Base-by-base conservation (phyloP, 2,797 vertebrate species). In the Sandelia bainsii region DNA sequence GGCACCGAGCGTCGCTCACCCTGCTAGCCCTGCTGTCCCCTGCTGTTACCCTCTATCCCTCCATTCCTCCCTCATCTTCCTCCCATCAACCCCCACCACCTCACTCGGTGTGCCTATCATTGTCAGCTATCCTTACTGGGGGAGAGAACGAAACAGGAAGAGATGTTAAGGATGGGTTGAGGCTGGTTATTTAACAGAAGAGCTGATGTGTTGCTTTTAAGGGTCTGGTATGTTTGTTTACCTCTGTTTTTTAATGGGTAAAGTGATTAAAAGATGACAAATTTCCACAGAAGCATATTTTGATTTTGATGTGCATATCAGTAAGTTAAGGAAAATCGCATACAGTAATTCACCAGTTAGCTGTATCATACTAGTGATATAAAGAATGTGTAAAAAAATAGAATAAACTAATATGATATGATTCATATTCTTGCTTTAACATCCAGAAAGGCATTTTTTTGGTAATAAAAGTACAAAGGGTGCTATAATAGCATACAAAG, bases 1-100 rank as follows among this genome's bases (percentile, higher is more conserved):
- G 92, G 89, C 91, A 84, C 83, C 2, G 59, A 87, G 92, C 88
- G 86, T 91, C 86, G 86, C 89, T 93, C 92, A 92, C 92, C 92
- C 89, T 77, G 78, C 87, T 82, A 79, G 87, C 90, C 92, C 88
- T 76, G 82, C 91, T 90, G 90, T 90, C 87, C 90, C 91, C 89
- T 86, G 87, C 91, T 92, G 91, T 91, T 91, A 91, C 87, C 87
- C 90, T 90, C 88, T 83, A 85, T 82, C 81, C 88, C 71, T 79
- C 72, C 75, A 75, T 83, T 77, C 79, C 83, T 84, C 65, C 78
- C 86, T 82, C 61, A 40, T 86, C 84, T 78, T 85, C 78, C 77
- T 75, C 79, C 72, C 69, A 66, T 85, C 85, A 75, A 58, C 81
- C 80, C 78, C 16, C 67, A 70, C 81, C 82, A 56, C 75, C 81